Base-by-base conservation (phyloP, 64 coral and sea anemone species). In the Actinia equina region DNA sequence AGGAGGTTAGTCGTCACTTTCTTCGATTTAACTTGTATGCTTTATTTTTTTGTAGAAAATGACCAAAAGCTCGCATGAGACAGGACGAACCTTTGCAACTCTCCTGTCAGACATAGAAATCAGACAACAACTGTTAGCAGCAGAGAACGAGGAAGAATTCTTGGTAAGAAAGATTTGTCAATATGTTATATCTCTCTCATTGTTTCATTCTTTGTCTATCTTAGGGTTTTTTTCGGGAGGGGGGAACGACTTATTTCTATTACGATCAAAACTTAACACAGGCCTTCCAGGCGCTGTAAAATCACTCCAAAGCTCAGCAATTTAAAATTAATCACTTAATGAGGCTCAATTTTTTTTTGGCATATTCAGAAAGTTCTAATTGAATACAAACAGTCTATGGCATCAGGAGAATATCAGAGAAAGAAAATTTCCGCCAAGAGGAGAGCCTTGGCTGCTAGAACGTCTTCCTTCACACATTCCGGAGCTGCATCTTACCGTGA, bases 41-140 rank as follows among this genome's bases (percentile, higher is more conserved):
- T 74, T 17, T 11, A n/a, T 74, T 74, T 23, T 52, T 30, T 15
- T 77, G 16, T 42, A 96, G 94, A 96, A 96, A 96, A 96, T 82
- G 19, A 96, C 94, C 25, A 96, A 96, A 69, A 96, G 85, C 58
- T 93, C 94, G 3, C 17, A 90, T 25, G 94, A 96, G 79, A 92
- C 88, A 62, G 94, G 94, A 80, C 71, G 91, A 87, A 96, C 94
- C 9, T 96, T 96, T 96, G 94, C 94, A 44, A 96, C 94, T n/a
- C 27, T 96, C 22, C 88, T 96, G 67, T 84, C 91, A 9, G 88
- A 93, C 55, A 93, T 96, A 20, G 94, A 96, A 51, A 92, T 81
- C 6, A 88, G 94, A 64, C 94, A 96, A 52, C 44, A 79, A 13
- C 59, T 96, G 7, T 82, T 93, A 62, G 94, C 88, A 55, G 90